phyloP scores from a whole-genome alignment of 23 tunicate genomes.

The Halocynthia aurantium region DNA sequence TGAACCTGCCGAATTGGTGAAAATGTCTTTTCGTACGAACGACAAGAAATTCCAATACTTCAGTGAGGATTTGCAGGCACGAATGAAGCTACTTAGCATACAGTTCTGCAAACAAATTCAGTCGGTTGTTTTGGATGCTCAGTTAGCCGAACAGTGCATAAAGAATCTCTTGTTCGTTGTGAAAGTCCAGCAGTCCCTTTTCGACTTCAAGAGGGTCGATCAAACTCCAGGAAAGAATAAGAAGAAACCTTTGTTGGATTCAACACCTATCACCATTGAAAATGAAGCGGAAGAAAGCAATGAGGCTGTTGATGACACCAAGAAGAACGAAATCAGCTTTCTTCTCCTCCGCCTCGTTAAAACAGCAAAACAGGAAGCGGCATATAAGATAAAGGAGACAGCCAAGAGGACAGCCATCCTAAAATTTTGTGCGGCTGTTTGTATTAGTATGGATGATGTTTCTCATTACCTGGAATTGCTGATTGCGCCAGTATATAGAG shows the following conservation, averaged over 20 bases:
- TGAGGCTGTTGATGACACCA: not conserved
- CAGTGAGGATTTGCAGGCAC: conserved; percentile 31
- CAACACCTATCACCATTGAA: not conserved
- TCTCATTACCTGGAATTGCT: conserved; percentile 23
- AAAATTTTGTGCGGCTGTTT: conserved; percentile 67
- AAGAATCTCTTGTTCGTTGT: conserved; percentile 55
- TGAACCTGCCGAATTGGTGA: conserved; percentile 36
- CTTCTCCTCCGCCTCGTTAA: conserved; percentile 24
- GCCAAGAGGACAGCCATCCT: conserved; percentile 47
- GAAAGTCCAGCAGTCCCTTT: conserved; percentile 7
- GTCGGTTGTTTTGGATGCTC: conserved; percentile 8
- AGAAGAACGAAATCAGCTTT: not conserved
- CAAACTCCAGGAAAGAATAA: not conserved
- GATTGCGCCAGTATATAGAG: conserved; percentile 51
- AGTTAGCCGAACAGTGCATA: conserved; percentile 61
- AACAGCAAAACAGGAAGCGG: conserved; percentile 42
- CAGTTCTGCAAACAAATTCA: conserved; percentile 42
- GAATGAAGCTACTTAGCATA: conserved; percentile 18
- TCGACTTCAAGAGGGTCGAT: not conserved
- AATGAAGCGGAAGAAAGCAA: conserved; percentile 1
- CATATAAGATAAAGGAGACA: conserved; percentile 40
- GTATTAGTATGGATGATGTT: conserved; percentile 20
- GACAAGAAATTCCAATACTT: conserved; percentile 10
- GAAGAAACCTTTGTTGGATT: too few species aligned
- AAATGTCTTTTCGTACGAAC: not conserved